phyloP scores from a whole-genome alignment of 64 coral and sea anemone genomes.

The Catalaphyllia jardinei region DNA sequence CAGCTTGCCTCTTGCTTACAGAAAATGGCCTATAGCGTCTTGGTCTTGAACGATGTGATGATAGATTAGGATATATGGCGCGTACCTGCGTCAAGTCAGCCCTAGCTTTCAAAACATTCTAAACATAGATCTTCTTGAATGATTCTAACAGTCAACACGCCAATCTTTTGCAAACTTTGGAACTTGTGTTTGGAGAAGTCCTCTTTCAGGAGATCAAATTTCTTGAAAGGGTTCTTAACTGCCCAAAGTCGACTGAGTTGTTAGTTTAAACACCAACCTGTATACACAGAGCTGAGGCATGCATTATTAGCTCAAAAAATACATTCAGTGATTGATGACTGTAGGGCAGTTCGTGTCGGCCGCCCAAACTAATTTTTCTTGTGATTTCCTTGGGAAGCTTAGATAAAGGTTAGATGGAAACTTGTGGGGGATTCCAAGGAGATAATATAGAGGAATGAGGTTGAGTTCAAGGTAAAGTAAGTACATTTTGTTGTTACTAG shows the following conservation, averaged over 20 bases:
- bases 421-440: not conserved
- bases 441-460: not conserved
- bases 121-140: conserved; percentile 26
- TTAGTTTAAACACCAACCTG: conserved; percentile 87
- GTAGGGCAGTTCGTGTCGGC: not conserved
- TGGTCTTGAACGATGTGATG: conserved; percentile 15
- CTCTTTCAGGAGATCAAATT: conserved; percentile 87
- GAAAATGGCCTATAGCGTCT: conserved; percentile 4
- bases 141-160: conserved; percentile 61
- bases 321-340: conserved; percentile 36
- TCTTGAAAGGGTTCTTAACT: conserved; percentile 88
- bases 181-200: conserved; percentile 86
- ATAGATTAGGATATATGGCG: not conserved
- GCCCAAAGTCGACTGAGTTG: conserved; percentile 60
- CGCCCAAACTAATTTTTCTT: not conserved
- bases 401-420: not conserved
- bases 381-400: not conserved
- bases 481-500: not conserved
- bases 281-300: conserved; percentile 56
- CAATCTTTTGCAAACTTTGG: conserved; percentile 90
- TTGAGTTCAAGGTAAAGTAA: not conserved
- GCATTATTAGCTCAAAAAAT: conserved; percentile 42
- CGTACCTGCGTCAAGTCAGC: not conserved
- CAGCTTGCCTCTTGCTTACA: not conserved
- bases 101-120: conserved; percentile 40